A percentile compares a stretch with the other conserved stretches of the same genome.
phyloP scores from a whole-genome alignment of 2,888 invertebrate species.

The Tryphoninae sp. region DNA sequence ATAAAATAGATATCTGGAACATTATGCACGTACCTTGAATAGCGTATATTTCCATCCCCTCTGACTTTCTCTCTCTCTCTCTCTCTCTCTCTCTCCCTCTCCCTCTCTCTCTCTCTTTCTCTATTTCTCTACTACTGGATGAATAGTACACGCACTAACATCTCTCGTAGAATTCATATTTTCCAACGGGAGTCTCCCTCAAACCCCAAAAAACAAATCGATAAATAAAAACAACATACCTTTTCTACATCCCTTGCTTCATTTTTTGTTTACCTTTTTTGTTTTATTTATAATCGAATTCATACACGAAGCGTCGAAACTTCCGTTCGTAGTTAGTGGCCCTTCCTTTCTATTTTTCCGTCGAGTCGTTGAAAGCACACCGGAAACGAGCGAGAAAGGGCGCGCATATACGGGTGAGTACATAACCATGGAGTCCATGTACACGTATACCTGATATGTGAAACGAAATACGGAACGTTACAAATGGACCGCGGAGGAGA shows the following conservation, averaged over 20 bases:
- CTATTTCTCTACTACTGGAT: neutral
- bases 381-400: constrained; percentile 56
- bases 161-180: neutral
- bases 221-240: constrained; percentile 12
- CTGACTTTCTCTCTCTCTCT: neutral
- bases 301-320: constrained; percentile 35
- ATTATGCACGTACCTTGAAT: constrained; percentile 70
- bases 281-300: constrained; percentile 22
- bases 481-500: constrained; percentile 41
- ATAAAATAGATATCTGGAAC: constrained; percentile 43
- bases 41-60: constrained; percentile 48
- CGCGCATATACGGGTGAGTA: neutral
- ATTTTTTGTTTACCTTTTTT: neutral
- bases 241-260: neutral
- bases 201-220: neutral
- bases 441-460: constrained; percentile 8
- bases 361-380: constrained; percentile 61
- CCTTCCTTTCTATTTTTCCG: constrained; percentile 17
- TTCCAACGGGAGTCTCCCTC: neutral
- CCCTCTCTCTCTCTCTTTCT: neutral
- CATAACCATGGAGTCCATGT: neutral
- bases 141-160: constrained; percentile 29
- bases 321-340: constrained; percentile 57
- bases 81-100: neutral
- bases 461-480: constrained; percentile 30